Percentiles rank a stretch among this genome's conserved stretches.
These are phyloP conservation scores for Coelogynopora nodosa DNA, from an alignment of 2,888 invertebrate genomes.

Conservation along the genomic window DNA sequence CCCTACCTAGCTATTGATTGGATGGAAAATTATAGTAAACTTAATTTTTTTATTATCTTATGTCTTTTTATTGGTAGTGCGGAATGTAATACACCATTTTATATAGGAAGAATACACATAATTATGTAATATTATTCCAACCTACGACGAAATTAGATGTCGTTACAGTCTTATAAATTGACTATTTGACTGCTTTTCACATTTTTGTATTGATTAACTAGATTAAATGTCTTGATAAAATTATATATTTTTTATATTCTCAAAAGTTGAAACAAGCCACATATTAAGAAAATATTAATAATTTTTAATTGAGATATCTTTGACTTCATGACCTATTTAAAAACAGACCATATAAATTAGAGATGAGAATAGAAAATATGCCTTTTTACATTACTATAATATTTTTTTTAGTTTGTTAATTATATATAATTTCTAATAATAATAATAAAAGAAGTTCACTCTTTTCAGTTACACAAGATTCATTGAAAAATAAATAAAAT, in stretches of 20 bases:
- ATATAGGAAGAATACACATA: background rate
- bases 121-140: background rate
- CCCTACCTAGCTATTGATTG: background rate
- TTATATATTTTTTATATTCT: background rate
- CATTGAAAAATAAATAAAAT: background rate
- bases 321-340: constrained; percentile 18
- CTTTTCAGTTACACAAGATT: background rate
- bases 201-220: background rate
- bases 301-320: background rate
- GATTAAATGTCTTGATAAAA: background rate
- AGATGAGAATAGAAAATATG: constrained; percentile 1
- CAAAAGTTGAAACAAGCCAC: background rate
- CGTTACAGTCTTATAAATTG: background rate
- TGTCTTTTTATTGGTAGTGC: background rate
- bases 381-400: constrained; percentile 26
- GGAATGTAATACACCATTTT: background rate
- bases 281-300: background rate
- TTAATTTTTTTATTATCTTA: background rate
- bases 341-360: constrained; percentile 14
- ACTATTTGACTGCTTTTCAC: background rate
- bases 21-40: background rate
- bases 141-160: background rate
- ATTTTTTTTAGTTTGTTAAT: constrained; percentile 17
- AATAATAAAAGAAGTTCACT: background rate
- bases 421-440: constrained; percentile 10